A percentile compares a stretch with the other conserved stretches of the same genome.
These are phyloP conservation scores for Silvanus unidentatus DNA, from an alignment of 2,888 invertebrate species.

Conservation along the genomic window DNA sequence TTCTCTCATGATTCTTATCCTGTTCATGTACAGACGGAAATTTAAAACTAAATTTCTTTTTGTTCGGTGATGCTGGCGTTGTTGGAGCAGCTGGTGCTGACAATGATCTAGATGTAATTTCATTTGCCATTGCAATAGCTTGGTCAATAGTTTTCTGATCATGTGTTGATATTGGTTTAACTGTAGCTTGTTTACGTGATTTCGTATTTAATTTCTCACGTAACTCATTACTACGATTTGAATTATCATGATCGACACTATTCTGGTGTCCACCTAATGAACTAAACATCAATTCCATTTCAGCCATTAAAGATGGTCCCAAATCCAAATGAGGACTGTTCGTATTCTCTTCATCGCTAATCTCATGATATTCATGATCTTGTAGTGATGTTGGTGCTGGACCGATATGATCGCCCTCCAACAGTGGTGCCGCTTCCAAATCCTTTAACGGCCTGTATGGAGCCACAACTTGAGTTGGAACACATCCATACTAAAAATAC, in stretches of 20 bases:
- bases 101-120: slow-evolving; percentile 60
- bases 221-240: slow-evolving; percentile 66
- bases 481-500: slow-evolving; percentile 58
- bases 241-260: slow-evolving; percentile 41
- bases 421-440: slow-evolving; percentile 61
- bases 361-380: slow-evolving; percentile 77
- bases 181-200: slow-evolving; percentile 50
- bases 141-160: slow-evolving; percentile 88
- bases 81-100: slow-evolving; percentile 47
- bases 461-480: slow-evolving; percentile 83
- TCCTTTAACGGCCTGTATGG: slow-evolving; percentile 88
- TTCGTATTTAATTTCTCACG: slow-evolving; percentile 49
- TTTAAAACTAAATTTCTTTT: slow-evolving; percentile 74
- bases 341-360: slow-evolving; percentile 68
- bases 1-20: slow-evolving; percentile 57
- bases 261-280: slow-evolving; percentile 45
- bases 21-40: slow-evolving; percentile 55
- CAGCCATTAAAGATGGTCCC: slow-evolving; percentile 85
- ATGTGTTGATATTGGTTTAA: slow-evolving; percentile 90
- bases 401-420: slow-evolving; percentile 42
- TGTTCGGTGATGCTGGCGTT: slow-evolving; percentile 59
- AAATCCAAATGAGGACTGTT: slow-evolving; percentile 61
- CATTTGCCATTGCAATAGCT: slow-evolving; percentile 89
- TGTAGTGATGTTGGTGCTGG: slow-evolving; percentile 42
- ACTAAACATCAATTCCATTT: slow-evolving; percentile 83